A percentile compares a stretch with the other conserved stretches of the same genome.
These are phyloP conservation scores for Sardina pilchardus DNA, from an alignment of 2,113 vertebrate genomes.

Conservation along the genomic window DNA sequence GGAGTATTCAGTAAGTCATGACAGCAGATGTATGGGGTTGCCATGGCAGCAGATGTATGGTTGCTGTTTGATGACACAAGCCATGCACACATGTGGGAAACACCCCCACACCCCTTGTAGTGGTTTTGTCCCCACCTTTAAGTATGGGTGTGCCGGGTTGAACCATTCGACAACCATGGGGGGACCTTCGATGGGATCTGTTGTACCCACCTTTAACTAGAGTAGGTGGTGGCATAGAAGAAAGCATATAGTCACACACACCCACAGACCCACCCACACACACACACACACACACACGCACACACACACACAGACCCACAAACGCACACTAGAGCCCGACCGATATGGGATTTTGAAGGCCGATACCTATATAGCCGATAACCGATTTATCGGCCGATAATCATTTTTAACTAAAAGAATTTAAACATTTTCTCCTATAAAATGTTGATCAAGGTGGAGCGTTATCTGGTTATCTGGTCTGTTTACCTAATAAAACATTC, in stretches of 20 bases:
- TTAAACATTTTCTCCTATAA: too few species aligned
- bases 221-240: slow-evolving; percentile 48
- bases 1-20: too few species aligned
- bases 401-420: too few species aligned
- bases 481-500: too few species aligned
- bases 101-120: background rate
- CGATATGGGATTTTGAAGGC: too few species aligned
- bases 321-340: too few species aligned
- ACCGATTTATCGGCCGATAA: too few species aligned
- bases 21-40: too few species aligned
- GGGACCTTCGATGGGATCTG: slow-evolving; percentile 52
- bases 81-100: slow-evolving; percentile 44
- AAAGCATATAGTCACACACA: background rate
- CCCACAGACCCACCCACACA: background rate
- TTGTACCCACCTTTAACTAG: slow-evolving; percentile 52
- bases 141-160: slow-evolving; percentile 49
- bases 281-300: background rate
- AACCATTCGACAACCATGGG: slow-evolving; percentile 50
- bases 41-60: background rate
- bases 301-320: background rate
- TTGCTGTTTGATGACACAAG: background rate
- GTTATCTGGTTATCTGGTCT: too few species aligned
- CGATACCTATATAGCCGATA: too few species aligned
- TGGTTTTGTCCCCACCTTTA: slow-evolving; percentile 55
- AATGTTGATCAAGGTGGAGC: too few species aligned